Base-by-base conservation (phyloP, 2,113 vertebrate species). In the Sclerurus mexicanus region DNA sequence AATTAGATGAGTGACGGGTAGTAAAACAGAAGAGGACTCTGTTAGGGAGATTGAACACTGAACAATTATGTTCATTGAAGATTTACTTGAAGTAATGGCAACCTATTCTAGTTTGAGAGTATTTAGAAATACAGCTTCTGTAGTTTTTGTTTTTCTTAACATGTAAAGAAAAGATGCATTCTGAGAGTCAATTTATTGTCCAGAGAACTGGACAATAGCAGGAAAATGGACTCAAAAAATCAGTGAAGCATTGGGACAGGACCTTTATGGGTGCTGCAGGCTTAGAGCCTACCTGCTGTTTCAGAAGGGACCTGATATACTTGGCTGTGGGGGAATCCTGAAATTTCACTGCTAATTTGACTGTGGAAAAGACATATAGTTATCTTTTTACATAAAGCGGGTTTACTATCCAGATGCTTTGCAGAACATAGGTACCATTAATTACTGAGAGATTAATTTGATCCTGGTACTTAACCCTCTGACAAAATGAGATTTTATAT, bases 391-490 rank as follows among this genome's bases (percentile, higher is more conserved):
- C 66, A 66, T 69, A 73, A 91, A 73, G 60, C 67, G 46, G 64
- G 76, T 79, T 96, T 94, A 77, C 69, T 93, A 27, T 94, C 79
- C 88, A 95, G 59, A 74, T 87, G 63, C 85, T 96, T 91, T 85
- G 53, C 67, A 94, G 94, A 95, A 79, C 89, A 93, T 90, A 95
- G 68, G 81, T 93, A 91, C 81, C 0, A 0, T 95, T 96, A 97
- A 97, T 97, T 97, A 89, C 78, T 46, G 39, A 60, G 74, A 94
- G 78, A 95, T 96, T 97, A 88, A 95, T 92, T 93, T 93, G 85
- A 75, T 94, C 85, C 91, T 91, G 94, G 39, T 71, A 89, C 83
- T 91, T 96, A 95, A 85, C 88, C 68, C 62, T 95, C 91, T 90
- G 87, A 84, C 60, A 96, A 63, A 97, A 91, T 81, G 85, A 96